Base-by-base conservation (phyloP, 2,888 invertebrate genomes). In the Tridacna crocea region DNA sequence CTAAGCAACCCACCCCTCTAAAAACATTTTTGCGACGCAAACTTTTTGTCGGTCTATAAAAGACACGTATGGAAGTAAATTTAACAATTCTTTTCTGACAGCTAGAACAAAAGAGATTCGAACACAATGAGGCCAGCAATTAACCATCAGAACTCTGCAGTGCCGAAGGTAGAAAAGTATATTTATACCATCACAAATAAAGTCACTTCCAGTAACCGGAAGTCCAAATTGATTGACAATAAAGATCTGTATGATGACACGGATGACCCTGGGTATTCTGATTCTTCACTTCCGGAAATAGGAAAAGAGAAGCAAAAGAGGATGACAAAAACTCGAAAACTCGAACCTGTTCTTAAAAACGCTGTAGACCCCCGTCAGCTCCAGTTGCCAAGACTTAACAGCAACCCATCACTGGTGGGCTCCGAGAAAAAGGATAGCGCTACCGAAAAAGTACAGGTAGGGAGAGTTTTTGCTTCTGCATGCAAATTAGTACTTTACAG, bases 211-310 rank as follows among this genome's bases (percentile, higher is more conserved):
- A 47, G 19, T 68, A n/a, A 36, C n/a, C 46, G 68, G 19, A 68
- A 68, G 27, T 8, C 68, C 68, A 68, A 68, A 47, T 6, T 68
- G 46, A 12, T 27, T 36, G 68, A 68, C 12, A 68, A 46, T 47
- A 68, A 47, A 46, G n/a, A 68, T 0, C 36, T 15, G 15, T 24
- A 68, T n/a, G 68, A 68, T 22, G 68, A 68, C 26, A 68, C 47
- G 8, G 68, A 68, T n/a, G 68, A 68, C 47, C 27, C 27, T 11
- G 46, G 47, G 6, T 47, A 68, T 19, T 68, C 68, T 17, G 68
- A 68, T 46, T 68, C 68, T 6, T 68, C 68, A 46, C 60, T 73
- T 36, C 73, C 73, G 22, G 60, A 60, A n/a, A 73, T 73, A 27
- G 60, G 46, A 19, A 60, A 73, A n/a, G 46, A 36, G 13, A 55